Conservation (phyloP, 1,140 invertebrate species). For the Drosophila repletoides region DNA sequence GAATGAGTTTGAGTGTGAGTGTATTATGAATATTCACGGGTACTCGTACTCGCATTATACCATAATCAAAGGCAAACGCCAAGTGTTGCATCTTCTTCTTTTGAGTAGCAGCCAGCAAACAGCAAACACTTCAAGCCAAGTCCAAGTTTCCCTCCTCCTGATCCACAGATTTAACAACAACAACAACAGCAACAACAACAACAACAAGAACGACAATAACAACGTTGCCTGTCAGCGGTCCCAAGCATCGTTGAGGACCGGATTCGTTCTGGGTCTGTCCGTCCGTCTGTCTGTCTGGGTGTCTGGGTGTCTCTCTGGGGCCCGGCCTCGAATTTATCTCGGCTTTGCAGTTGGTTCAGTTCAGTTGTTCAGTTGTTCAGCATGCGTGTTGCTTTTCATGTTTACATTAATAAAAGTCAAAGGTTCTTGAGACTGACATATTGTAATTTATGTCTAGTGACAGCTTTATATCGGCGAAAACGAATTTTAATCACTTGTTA, state of each 20-base stretch:
- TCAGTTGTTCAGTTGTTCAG: too few species aligned
- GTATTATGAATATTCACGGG: conserved; percentile 25
- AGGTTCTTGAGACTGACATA: conserved; percentile 79
- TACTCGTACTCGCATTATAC: conserved; percentile 33
- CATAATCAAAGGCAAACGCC: conserved; percentile 55
- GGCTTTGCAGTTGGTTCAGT: conserved; percentile 57
- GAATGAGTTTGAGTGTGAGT: conserved; percentile 11
- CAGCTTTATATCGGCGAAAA: conserved; percentile 77
- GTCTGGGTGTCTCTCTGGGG: conserved; percentile 11
- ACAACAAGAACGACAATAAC: too few species aligned
- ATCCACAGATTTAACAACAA: neutral
- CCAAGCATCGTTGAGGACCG: conserved; percentile 21
- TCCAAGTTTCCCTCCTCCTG: neutral
- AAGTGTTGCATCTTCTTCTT: conserved; percentile 74
- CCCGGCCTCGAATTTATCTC: conserved; percentile 61
- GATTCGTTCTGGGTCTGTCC: conserved; percentile 23
- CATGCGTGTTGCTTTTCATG: conserved; percentile 79
- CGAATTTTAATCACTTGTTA: conserved; percentile 80
- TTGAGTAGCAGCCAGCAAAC: conserved; percentile 43
- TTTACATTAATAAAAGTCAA: conserved; percentile 81
- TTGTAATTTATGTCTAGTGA: conserved; percentile 81
- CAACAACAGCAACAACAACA: neutral
- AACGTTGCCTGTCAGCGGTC: conserved; percentile 48
- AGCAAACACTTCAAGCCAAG: conserved; percentile 33
- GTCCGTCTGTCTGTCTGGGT: neutral